Evolutionary conservation across 2,888 invertebrate species (phyloP), one percentile per base, ranked within the genome.

Genomic region (Cantharis rufa): DNA sequence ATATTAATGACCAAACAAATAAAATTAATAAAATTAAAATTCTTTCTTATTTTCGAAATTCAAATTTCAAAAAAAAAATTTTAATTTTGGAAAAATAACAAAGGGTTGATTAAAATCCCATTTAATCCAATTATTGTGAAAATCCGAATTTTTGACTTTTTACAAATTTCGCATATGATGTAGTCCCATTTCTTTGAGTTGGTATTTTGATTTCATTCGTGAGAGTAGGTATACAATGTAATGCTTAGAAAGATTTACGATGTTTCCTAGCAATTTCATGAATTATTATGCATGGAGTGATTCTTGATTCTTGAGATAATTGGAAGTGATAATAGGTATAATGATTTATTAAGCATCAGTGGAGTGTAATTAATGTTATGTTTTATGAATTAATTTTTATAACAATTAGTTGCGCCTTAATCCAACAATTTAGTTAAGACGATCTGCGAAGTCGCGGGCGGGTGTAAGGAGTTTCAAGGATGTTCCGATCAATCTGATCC

Each of bases 391-490:
- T 66, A 66, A 66, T 18, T 21, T 66, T 21, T 66, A 66, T 66
- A 24, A 66, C 64, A 66, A 66, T 66, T 66, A 66, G 66, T 66
- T 71, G 24, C 64, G 74, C 71, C 69, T 71, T 71, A 71, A 71
- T 75, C 66, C 71, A 70, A 63, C 68, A 72, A 76, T 72, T 69
- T 72, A 72, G 72, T 72, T 76, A 72, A 69, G 68, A 66, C 64
- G 71, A 75, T 71, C 21, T 71, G 28, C 72, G 24, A 71, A 71
- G 69, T 79, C 80, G 84, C 82, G 85, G 83, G 82, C 84, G 85
- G 48, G 84, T 84, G 83, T 84, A 81, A 83, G 77, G 80, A 81
- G 82, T 84, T 85, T 85, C 86, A 85, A 86, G 86, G 86, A 85
- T 85, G 83, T 83, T 84, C 83, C 81, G 81, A 83, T 84, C 83